phyloP scores from a whole-genome alignment of 2,797 vertebrate genomes.

The Tauraco hartlaubi region DNA sequence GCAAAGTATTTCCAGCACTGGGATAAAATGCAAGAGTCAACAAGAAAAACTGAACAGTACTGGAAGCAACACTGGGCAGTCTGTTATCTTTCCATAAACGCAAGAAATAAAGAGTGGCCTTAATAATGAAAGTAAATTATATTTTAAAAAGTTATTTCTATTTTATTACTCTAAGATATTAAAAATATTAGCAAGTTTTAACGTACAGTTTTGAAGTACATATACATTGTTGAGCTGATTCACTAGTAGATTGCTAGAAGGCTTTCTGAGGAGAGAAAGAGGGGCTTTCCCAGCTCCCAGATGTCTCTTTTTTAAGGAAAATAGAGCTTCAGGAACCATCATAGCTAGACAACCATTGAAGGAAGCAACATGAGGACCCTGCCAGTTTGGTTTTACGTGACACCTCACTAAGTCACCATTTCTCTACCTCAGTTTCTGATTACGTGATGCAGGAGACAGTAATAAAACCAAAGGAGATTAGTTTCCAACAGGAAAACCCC shows the following conservation, averaged over 20 bases:
- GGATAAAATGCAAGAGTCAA: background rate
- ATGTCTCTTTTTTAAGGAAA: background rate
- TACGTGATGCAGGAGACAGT: background rate
- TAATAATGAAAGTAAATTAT: background rate
- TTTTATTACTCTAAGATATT: background rate
- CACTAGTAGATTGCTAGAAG: background rate
- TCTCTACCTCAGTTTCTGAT: slow-evolving; percentile 51
- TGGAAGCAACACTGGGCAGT: background rate
- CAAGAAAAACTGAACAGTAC: background rate
- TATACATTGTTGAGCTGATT: background rate
- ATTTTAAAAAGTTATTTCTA: slow-evolving; percentile 22
- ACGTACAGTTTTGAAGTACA: background rate
- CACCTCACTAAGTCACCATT: background rate
- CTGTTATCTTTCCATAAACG: background rate
- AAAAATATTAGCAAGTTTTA: background rate
- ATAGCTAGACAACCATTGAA: background rate
- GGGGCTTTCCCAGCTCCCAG: slow-evolving; percentile 8
- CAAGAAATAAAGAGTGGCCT: background rate
- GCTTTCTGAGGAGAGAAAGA: background rate
- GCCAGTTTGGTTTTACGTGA: background rate
- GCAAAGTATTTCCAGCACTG: background rate
- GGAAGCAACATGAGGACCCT: background rate
- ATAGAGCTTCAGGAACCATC: background rate
- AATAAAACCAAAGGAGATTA: slow-evolving; percentile 14
- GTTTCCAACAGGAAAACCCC: background rate